Conservation (phyloP, 2,888 invertebrate genomes). For the Diaperis boleti region DNA sequence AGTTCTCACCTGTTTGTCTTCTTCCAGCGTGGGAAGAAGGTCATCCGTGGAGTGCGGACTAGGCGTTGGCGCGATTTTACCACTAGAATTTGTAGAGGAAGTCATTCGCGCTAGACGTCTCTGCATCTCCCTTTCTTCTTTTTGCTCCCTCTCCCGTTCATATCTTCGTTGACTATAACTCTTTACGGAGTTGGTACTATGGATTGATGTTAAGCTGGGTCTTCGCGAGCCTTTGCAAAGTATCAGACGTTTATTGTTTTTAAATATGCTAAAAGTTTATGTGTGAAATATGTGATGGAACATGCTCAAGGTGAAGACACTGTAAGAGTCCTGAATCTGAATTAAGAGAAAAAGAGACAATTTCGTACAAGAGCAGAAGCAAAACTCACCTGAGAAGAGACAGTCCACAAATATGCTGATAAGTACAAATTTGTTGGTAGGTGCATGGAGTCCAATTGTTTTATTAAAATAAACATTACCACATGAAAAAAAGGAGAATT, state of each 20-base stretch:
- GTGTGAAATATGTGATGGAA: too few species aligned
- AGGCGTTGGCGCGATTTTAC: constrained; percentile 75
- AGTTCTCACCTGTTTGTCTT: constrained; percentile 77
- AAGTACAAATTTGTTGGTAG: too few species aligned
- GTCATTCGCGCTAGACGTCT: constrained; percentile 77
- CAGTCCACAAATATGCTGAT: too few species aligned
- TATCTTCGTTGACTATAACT: constrained; percentile 85
- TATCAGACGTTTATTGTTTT: not conserved
- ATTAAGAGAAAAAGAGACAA: too few species aligned
- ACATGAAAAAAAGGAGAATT: too few species aligned
- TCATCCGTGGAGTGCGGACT: constrained; percentile 89
- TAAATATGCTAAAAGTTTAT: too few species aligned
- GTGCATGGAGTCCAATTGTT: too few species aligned
- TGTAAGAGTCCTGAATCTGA: not conserved
- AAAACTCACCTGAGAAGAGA: too few species aligned
- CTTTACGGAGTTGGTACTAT: constrained; percentile 85
- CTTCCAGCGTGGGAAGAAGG: constrained; percentile 83
- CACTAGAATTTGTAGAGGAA: constrained; percentile 69
- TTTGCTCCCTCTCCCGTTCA: constrained; percentile 85
- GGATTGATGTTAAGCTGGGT: constrained; percentile 88
- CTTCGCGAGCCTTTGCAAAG: constrained; percentile 79
- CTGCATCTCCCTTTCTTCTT: constrained; percentile 84
- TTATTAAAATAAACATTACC: too few species aligned
- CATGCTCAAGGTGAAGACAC: not conserved
- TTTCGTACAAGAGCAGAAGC: too few species aligned